phyloP scores from a whole-genome alignment of 2,113 vertebrate genomes.

The Saccopteryx leptura region DNA sequence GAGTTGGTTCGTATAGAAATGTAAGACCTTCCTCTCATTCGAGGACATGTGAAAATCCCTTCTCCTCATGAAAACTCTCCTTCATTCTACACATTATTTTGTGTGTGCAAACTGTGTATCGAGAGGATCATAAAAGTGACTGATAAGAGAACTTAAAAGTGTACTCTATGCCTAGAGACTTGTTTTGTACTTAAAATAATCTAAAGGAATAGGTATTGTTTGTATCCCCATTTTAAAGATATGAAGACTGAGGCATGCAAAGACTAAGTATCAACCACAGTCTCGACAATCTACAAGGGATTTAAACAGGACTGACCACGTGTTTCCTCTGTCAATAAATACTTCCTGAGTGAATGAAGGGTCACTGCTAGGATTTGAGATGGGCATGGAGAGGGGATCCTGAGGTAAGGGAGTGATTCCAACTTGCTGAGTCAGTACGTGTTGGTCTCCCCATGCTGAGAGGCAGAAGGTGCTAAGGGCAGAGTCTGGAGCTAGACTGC shows the following conservation, averaged over 20 bases:
- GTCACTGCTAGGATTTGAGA: neutral
- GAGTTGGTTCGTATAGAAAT: neutral
- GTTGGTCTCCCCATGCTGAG: neutral
- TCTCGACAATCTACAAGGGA: neutral
- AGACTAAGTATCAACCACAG: neutral
- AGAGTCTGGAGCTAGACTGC: neutral
- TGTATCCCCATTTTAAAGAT: neutral
- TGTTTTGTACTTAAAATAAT: neutral
- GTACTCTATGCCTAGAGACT: neutral
- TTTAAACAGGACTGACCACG: neutral
- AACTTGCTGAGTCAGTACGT: neutral
- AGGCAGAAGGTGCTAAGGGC: neutral
- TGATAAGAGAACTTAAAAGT: neutral
- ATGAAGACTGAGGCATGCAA: neutral
- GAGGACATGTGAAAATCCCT: neutral
- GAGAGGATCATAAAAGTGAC: neutral
- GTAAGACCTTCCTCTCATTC: neutral
- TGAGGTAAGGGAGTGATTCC: neutral
- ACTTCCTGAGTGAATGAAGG: neutral
- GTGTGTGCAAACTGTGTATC: neutral
- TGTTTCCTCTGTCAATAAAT: neutral
- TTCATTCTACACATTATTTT: neutral
- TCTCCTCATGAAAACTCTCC: neutral
- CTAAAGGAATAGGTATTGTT: neutral
- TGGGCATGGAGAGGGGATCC: neutral